These are phyloP conservation scores for Eupeodes latifasciatus DNA, from an alignment of 2,888 invertebrate species.

Conservation along the genomic window DNA sequence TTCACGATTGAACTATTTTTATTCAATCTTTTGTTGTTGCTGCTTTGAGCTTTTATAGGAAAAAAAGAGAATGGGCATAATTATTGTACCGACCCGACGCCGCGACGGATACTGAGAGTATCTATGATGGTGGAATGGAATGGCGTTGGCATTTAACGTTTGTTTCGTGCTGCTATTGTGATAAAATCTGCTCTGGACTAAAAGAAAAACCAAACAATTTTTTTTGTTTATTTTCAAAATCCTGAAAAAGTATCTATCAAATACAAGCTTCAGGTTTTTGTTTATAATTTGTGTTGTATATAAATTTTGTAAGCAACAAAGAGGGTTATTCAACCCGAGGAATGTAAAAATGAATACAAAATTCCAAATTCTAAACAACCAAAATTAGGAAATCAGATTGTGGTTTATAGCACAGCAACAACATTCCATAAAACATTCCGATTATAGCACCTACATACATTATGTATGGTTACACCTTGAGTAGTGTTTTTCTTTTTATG, in stretches of 20 bases:
- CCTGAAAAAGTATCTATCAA: constrained; percentile 16
- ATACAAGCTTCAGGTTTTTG: constrained; percentile 22
- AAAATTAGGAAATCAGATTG: constrained; percentile 62
- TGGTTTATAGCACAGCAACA: constrained; percentile 10
- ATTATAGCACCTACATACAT: not conserved
- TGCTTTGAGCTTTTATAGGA: constrained; percentile 7
- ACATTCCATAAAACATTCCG: constrained; percentile 37
- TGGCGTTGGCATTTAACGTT: constrained; percentile 45
- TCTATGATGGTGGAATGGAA: constrained; percentile 1
- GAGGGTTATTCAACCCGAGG: constrained; percentile 53
- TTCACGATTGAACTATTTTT: constrained; percentile 61
- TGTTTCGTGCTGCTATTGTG: constrained; percentile 56
- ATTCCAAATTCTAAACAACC: constrained; percentile 51
- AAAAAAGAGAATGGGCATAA: constrained; percentile 54
- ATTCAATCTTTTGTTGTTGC: constrained; percentile 34
- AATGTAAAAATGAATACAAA: constrained; percentile 19
- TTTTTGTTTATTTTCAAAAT: constrained; percentile 12
- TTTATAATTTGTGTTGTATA: constrained; percentile 23
- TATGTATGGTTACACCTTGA: constrained; percentile 4
- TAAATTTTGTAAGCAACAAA: not conserved
- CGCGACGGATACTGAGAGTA: not conserved
- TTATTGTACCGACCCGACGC: constrained; percentile 27
- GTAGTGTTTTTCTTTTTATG: constrained; percentile 2
- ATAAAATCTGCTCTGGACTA: constrained; percentile 50
- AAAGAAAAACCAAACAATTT: not conserved